These are phyloP conservation scores for Neotoma lepida DNA, from an alignment of 2,113 vertebrate genomes.

Conservation along the genomic window DNA sequence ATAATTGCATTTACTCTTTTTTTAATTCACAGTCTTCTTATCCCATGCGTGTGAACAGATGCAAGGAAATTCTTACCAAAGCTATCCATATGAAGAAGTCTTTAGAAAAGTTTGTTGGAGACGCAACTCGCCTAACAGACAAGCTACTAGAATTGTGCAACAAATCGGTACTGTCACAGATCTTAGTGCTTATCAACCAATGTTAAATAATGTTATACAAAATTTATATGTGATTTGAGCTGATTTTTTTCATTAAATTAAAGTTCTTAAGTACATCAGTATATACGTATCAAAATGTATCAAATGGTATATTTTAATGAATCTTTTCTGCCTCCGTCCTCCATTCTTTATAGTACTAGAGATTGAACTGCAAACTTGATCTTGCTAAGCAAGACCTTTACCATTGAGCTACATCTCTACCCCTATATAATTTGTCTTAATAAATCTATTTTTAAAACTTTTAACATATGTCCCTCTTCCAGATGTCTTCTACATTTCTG, in stretches of 20 bases:
- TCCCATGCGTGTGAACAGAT: conserved; percentile 94
- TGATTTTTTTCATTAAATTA: conserved; percentile 38
- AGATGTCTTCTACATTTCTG: conserved; percentile 34
- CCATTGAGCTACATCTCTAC: neutral
- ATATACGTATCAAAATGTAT: neutral
- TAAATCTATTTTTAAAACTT: conserved; percentile 25
- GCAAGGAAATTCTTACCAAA: conserved; percentile 96
- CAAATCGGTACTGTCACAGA: conserved; percentile 89
- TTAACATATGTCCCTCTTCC: neutral
- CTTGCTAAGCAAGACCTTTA: neutral
- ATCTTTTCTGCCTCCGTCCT: neutral
- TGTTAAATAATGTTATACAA: neutral
- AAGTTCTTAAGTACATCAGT: conserved; percentile 34
- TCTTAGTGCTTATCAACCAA: conserved; percentile 8
- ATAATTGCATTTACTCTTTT: conserved; percentile 51
- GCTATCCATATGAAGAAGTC: conserved; percentile 92
- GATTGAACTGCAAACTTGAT: neutral
- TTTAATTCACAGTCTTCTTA: conserved; percentile 92
- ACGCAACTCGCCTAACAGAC: conserved; percentile 94
- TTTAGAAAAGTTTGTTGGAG: conserved; percentile 95
- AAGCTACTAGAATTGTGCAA: conserved; percentile 98
- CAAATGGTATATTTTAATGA: conserved; percentile 37
- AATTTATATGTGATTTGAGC: conserved; percentile 39
- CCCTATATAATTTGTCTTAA: neutral
- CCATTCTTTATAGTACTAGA: neutral